Base-by-base conservation (phyloP, 2,113 vertebrate species). In the Colaptes auratus region DNA sequence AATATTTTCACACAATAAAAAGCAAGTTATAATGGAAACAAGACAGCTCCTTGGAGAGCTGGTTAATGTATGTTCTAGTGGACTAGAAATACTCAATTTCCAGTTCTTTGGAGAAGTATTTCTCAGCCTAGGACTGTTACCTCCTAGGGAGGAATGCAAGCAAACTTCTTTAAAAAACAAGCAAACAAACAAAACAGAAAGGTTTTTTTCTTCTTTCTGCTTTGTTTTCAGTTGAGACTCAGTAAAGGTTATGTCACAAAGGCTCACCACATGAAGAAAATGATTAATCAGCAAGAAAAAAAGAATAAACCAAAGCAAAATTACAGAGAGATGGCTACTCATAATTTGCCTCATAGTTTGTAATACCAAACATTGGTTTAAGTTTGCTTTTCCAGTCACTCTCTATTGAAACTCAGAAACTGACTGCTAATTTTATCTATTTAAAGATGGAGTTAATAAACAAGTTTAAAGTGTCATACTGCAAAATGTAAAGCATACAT, bases 51-150 rank as follows among this genome's bases (percentile, higher is more conserved):
- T n/a, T 86, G 56, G 71, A 88, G 88, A 90, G 74, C 1, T 67
- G 9, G 28, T 55, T 64, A 92, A 90, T 96, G 44, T 93, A 70
- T 84, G 5, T 70, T 76, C 50, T 86, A 82, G 71, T 90, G 83
- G 92, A 94, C 96, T 97, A 96, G 94, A 88, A 87, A 73, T 67
- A 93, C 24, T 87, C 53, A 69, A 71, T 93, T 92, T 82, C n/a
- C 27, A 46, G 23, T 82, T 78, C 90, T 89, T 86, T 93, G 66
- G 67, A 89, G 67, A 90, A 94, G 50, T 61, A 66, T 86, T 96
- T 94, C 27, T 65, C 69, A 90, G 27, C 42, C 8, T 65, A 58
- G 30, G 25, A 95, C 55, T 84, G 48, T 65, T 55, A 50, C 84
- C 80, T 92, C 90, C 88, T 86, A 82, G 44, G 53, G 92, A 86